These are phyloP conservation scores for Periophthalmodon schlosseri DNA, from an alignment of 2,113 vertebrate species.

Conservation along the genomic window DNA sequence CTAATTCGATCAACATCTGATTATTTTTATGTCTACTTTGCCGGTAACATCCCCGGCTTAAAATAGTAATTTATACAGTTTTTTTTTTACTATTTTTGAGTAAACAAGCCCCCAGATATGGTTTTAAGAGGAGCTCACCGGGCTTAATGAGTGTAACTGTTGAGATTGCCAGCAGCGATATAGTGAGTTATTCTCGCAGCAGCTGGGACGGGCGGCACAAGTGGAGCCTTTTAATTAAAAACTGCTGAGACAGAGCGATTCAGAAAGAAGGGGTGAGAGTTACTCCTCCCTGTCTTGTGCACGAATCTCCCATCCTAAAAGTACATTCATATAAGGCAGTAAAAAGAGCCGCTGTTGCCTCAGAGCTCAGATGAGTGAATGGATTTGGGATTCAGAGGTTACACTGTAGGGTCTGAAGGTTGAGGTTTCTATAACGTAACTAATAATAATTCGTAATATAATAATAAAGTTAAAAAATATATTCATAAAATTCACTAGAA, in stretches of 20 bases:
- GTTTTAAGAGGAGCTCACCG: conserved; percentile 31
- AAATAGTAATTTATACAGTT: conserved; percentile 18
- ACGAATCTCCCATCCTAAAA: conserved; percentile 20
- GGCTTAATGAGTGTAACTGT: conserved; percentile 42
- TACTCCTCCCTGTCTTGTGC: conserved; percentile 23
- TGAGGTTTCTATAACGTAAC: neutral
- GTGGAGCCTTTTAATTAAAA: conserved; percentile 78
- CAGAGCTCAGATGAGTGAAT: neutral
- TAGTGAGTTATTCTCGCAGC: conserved; percentile 56
- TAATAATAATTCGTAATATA: neutral
- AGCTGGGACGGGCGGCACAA: conserved; percentile 66
- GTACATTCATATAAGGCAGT: conserved; percentile 42
- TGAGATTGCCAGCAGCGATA: conserved; percentile 43
- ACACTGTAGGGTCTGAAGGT: neutral
- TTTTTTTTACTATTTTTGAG: conserved; percentile 7
- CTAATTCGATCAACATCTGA: neutral
- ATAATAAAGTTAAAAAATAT: too few species aligned
- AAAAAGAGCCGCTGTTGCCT: conserved; percentile 32
- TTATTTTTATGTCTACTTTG: conserved; percentile 6
- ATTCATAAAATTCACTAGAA: too few species aligned
- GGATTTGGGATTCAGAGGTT: neutral
- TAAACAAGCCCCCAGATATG: conserved; percentile 36
- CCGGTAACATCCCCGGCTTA: neutral
- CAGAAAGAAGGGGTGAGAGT: conserved; percentile 52
- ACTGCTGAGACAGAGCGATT: conserved; percentile 72